Base-by-base conservation (phyloP, 2,113 vertebrate species). In the Forbesichthys papilliferus region DNA sequence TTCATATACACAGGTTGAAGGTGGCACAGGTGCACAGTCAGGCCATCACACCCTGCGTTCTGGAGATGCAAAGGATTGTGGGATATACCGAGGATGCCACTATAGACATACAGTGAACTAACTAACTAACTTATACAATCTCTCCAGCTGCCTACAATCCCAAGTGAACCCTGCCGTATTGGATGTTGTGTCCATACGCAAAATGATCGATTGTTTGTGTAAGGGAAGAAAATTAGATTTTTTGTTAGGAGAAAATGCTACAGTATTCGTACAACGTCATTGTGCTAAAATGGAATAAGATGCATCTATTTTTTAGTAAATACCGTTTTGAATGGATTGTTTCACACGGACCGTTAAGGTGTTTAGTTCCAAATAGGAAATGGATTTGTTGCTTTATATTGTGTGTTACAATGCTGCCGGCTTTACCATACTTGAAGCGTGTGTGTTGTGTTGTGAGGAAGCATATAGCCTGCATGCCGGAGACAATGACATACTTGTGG, bases 61-160 rank as follows among this genome's bases (percentile, higher is more conserved):
- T 82, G 4, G 74, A 89, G 64, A 55, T 93, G 84, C 75, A 91
- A 66, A 89, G 82, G 69, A 84, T 89, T n/a, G 53, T 92, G 62
- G 75, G 64, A 73, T 68, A 75, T 33, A 20, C 58, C 0, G 52
- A 75, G 3, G 67, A 73, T 49, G 80, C 56, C 8, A 33, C 76
- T 46, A 63, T 73, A 74, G 77, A 78, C 42, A 77, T 66, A 4
- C 79, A 79, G 49, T 86, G 62, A 82, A n/a, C 27, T 0, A 8
- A 57, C 4, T 14, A 61, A 58, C n/a, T n/a, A n/a, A n/a, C n/a
- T 18, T 12, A 33, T 54, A 34, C 14, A 14, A 4, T 60, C 18
- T n/a, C n/a, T 55, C 9, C 48, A 12, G 7, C 10, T 14, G 53
- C 14, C 57, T 52, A 8, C 5, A 48, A 48, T 48, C 61, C 3